A percentile compares a stretch with the other conserved stretches of the same genome.
phyloP scores from a whole-genome alignment of 2,797 vertebrate species.

The Hyperoplus lanceolatus region DNA sequence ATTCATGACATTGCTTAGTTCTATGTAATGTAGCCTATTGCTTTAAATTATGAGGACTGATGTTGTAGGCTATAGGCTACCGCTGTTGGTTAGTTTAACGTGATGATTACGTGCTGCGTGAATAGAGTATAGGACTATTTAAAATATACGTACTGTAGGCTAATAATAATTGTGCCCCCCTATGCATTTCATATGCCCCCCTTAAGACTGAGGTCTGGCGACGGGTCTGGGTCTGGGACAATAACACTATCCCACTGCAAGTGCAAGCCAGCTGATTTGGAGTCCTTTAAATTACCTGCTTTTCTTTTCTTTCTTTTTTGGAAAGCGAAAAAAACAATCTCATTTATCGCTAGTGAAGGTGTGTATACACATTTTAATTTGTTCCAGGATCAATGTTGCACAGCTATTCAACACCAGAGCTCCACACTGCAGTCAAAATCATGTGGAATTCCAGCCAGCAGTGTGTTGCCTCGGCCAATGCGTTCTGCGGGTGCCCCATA shows the following conservation, averaged over 20 bases:
- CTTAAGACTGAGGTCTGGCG: too few relatives aligned
- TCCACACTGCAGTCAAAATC: background rate
- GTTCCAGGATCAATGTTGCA: background rate
- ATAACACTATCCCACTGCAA: background rate
- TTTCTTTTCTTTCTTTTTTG: background rate
- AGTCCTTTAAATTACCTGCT: background rate
- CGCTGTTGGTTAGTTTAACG: too few relatives aligned
- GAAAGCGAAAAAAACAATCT: background rate
- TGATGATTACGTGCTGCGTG: too few relatives aligned
- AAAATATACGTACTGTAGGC: too few relatives aligned
- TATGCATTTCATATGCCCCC: too few relatives aligned
- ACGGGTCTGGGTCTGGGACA: background rate
- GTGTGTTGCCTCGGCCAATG: background rate
- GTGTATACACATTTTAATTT: background rate
- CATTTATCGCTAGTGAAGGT: background rate
- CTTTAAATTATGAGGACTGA: too few relatives aligned
- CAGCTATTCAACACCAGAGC: constrained; percentile 6
- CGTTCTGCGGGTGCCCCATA: background rate
- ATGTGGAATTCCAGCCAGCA: constrained; percentile 25
- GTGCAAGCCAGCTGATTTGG: background rate
- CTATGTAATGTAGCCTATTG: too few relatives aligned
- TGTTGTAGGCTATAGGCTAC: too few relatives aligned
- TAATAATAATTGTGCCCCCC: too few relatives aligned
- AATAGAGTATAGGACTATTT: too few relatives aligned
- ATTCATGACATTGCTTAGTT: too few relatives aligned